Evolutionary conservation across 2,888 invertebrate species (phyloP).

Genomic region (Piscicola geometra): DNA sequence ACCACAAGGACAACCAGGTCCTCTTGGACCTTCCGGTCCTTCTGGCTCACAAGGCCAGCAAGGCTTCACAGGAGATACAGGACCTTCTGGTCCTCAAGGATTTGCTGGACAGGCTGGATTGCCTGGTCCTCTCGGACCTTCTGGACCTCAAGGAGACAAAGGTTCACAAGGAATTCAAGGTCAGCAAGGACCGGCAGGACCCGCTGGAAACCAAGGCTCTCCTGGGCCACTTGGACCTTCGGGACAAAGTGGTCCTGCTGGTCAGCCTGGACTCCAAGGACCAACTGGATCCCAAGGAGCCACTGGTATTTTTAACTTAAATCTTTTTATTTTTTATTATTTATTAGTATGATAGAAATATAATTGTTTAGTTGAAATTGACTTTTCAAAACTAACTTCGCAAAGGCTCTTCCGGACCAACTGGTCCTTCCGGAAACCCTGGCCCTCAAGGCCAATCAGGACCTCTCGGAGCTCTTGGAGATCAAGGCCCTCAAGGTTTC

Average conservation of each 20-base stretch:
- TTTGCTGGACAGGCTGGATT: conserved; percentile 15
- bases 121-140: conserved; percentile 24
- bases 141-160: conserved; percentile 28
- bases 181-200: conserved; percentile 29
- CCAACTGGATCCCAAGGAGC: conserved; percentile 37
- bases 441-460: conserved; percentile 37
- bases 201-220: conserved; percentile 32
- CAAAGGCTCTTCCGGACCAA: conserved; percentile 36
- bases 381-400: too few relatives aligned
- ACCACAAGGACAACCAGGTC: conserved; percentile 21
- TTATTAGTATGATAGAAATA: too few relatives aligned
- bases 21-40: conserved; percentile 5
- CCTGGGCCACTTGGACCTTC: conserved; percentile 33
- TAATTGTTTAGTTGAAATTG: neutral
- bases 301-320: conserved; percentile 31
- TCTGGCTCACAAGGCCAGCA: conserved; percentile 28
- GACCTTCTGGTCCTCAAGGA: conserved; percentile 20
- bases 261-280: conserved; percentile 38
- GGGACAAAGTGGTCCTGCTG: conserved; percentile 35
- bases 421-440: conserved; percentile 35
- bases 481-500: conserved; percentile 49
- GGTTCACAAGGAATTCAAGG: conserved; percentile 35
- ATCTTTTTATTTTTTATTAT: neutral
- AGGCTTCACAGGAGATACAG: conserved; percentile 30
- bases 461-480: conserved; percentile 30